Percentiles rank a stretch among this genome's conserved stretches.
These are phyloP conservation scores for Xyliphius kryptos DNA, from an alignment of 2,113 vertebrate species.

Conservation along the genomic window DNA sequence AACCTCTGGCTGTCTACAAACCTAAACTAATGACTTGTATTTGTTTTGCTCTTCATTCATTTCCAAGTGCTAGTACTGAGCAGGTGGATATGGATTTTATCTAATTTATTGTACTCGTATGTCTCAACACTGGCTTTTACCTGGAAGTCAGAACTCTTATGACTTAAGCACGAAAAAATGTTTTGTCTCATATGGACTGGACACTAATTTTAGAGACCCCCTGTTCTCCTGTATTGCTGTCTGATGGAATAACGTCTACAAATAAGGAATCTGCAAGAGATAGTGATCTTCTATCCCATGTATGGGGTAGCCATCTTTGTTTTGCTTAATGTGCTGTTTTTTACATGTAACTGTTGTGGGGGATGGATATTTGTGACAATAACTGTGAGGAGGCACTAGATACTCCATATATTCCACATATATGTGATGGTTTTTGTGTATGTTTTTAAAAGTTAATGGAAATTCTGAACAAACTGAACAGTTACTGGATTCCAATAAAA, in stretches of 20 bases:
- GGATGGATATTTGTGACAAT: constrained; percentile 14
- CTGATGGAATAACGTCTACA: constrained; percentile 29
- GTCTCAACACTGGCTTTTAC: constrained; percentile 71
- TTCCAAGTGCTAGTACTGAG: constrained; percentile 51
- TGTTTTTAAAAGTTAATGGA: constrained; percentile 2
- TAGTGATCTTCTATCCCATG: too few species aligned
- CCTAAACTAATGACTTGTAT: constrained; percentile 58
- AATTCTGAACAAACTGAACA: constrained; percentile 11
- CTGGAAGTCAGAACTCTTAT: constrained; percentile 37
- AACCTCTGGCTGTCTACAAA: constrained; percentile 50
- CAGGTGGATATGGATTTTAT: constrained; percentile 54
- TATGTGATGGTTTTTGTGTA: constrained; percentile 24
- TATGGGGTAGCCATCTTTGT: constrained; percentile 22
- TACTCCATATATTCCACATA: too few species aligned
- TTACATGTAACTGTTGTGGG: constrained; percentile 28
- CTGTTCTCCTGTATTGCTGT: constrained; percentile 42
- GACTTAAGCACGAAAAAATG: constrained; percentile 47
- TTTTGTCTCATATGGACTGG: too few species aligned
- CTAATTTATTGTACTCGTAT: constrained; percentile 68
- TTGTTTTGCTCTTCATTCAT: constrained; percentile 31
- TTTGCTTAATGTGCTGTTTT: too few species aligned
- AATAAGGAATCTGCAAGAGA: constrained; percentile 8
- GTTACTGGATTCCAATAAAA: constrained; percentile 31
- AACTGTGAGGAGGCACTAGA: constrained; percentile 15
- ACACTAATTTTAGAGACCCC: constrained; percentile 37